These are phyloP conservation scores for Oreohelix idahoensis DNA, from an alignment of 1,140 invertebrate genomes.

Conservation along the genomic window DNA sequence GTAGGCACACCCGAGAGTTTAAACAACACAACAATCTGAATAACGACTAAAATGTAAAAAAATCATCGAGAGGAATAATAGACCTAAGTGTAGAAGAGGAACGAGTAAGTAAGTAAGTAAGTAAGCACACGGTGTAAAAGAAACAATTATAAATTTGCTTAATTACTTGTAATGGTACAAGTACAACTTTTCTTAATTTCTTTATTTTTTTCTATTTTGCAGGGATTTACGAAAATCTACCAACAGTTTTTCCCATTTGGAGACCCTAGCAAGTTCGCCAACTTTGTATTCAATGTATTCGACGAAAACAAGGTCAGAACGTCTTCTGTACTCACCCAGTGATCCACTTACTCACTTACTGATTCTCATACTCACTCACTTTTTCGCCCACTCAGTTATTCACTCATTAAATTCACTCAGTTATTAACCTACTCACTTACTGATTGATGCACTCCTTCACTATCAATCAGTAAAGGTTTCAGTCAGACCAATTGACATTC, in stretches of 20 bases:
- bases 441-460: no score
- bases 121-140: no score
- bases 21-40: no score
- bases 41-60: no score
- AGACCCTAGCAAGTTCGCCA: conserved; percentile 97
- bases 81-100: no score
- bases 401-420: not conserved
- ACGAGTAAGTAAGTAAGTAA: no score
- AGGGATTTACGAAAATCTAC: conserved; percentile 99
- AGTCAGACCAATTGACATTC: no score
- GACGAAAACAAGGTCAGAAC: conserved; percentile 96
- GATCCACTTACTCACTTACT: not conserved
- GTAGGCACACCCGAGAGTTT: no score
- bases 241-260: conserved; percentile 99
- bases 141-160: no score
- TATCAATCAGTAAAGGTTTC: no score
- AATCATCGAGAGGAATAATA: no score
- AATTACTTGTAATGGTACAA: no score
- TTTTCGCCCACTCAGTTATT: not conserved
- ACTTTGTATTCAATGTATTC: conserved; percentile 97
- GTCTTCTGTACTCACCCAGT: not conserved
- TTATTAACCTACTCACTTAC: not conserved
- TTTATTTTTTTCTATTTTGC: conserved; percentile 69
- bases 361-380: not conserved
- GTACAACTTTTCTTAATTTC: not conserved